A percentile compares a stretch with the other conserved stretches of the same genome.
Evolutionary conservation across 2,113 vertebrate species (phyloP).

Genomic region (Polypterus senegalus): DNA sequence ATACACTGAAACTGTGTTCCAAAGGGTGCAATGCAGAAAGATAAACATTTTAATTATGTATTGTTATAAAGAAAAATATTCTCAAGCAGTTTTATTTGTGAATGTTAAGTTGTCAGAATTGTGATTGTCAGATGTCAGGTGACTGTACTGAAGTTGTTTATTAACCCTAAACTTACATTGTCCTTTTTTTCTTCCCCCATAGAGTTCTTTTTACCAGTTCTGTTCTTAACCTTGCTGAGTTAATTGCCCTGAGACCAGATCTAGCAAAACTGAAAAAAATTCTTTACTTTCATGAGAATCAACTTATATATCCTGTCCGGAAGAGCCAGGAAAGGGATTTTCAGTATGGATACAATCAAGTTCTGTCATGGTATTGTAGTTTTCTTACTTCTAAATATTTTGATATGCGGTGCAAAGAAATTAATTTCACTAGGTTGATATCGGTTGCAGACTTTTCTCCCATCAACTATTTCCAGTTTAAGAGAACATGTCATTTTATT

Average conservation of each 20-base stretch:
- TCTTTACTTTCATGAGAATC: conserved; percentile 95
- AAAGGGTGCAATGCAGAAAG: conserved; percentile 23
- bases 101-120: too few relatives aligned
- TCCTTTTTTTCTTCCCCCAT: conserved; percentile 53
- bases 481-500: too few relatives aligned
- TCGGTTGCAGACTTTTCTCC: too few relatives aligned
- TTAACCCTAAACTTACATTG: conserved; percentile 41
- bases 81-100: too few relatives aligned
- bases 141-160: conserved; percentile 8
- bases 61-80: too few relatives aligned
- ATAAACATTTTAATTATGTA: conserved; percentile 52
- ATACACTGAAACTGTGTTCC: too few relatives aligned
- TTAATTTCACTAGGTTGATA: too few relatives aligned
- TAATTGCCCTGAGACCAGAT: conserved; percentile 75
- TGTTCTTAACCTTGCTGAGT: conserved; percentile 82
- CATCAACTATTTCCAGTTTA: too few relatives aligned
- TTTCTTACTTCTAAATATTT: too few relatives aligned
- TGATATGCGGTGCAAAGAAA: too few relatives aligned
- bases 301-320: conserved; percentile 82
- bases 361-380: conserved; percentile 26
- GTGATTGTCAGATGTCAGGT: too few relatives aligned
- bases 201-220: conserved; percentile 84
- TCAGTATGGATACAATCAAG: conserved; percentile 94
- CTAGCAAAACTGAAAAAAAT: conserved; percentile 76
- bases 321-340: conserved; percentile 84